Base-by-base conservation (phyloP, 2,113 vertebrate species). In the Cebus imitator region DNA sequence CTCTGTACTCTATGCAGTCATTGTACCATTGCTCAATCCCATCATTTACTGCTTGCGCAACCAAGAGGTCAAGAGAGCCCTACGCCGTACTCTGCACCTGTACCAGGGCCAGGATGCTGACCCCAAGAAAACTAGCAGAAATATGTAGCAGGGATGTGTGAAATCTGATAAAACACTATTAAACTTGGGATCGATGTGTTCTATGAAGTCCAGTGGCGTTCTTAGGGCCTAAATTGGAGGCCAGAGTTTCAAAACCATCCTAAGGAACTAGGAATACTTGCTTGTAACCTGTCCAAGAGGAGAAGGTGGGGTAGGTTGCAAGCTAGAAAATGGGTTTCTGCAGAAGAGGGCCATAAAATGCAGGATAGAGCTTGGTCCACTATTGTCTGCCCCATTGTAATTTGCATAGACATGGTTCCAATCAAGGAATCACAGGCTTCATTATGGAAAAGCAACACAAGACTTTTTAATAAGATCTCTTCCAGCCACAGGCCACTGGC, bases 1-100 rank as follows among this genome's bases (percentile, higher is more conserved):
- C 32, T 97, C 98, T 78, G 97, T 98, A 37, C 95, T 98, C 14
- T 98, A 98, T 12, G 96, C 97, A 48, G 97, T 98, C 83, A 97
- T 98, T n/a, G 97, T 98, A 40, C 98, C 98, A 2, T 32, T 98
- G 48, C 96, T 98, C n/a, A 98, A 98, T 43, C 98, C 98, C 30
- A 96, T 98, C 40, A 97, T 98, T 86, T 98, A 98, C 90, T 98
- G 98, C 64, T 88, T 98, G 50, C 76, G 88, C 23, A 98, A 98
- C n/a, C 94, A 95, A 87, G 98, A 98, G 79, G 97, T 98, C 64
- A 98, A 98, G 82, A 86, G 70, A 92, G 97, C 97, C 35, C 75
- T 98, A 25, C 87, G 25, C 0, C 43, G 0, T 45, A 98, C 95
- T 50, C 35, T 98, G 61, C 72, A 92, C 45, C 43, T 98, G 37